phyloP scores from a whole-genome alignment of 2,113 vertebrate species.

The Phyllopteryx taeniolatus region DNA sequence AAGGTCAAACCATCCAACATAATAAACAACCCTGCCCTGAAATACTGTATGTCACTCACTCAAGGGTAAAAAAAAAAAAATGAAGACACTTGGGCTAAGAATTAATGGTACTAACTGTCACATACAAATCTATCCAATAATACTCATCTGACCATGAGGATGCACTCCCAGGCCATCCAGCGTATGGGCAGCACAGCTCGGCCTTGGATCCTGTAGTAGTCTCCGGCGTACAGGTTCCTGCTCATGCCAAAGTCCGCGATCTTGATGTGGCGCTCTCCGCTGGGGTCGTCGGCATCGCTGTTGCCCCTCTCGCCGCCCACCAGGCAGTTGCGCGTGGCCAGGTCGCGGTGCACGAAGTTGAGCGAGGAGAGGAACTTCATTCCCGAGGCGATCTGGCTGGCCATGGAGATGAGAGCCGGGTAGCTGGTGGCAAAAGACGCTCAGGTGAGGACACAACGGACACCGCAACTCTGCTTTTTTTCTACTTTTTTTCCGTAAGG shows the following conservation, averaged over 20 bases:
- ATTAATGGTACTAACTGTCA: too few relatives aligned
- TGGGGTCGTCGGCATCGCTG: constrained; percentile 54
- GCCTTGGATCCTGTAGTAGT: constrained; percentile 91
- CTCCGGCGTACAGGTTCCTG: constrained; percentile 85
- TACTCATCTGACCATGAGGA: constrained; percentile 82
- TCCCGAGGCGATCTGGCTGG: constrained; percentile 86
- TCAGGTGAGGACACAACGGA: not conserved
- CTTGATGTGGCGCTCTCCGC: constrained; percentile 85
- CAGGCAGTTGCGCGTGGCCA: constrained; percentile 89
- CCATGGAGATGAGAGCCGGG: constrained; percentile 83
- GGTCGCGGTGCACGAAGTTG: constrained; percentile 88
- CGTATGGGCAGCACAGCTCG: constrained; percentile 90
- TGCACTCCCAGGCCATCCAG: constrained; percentile 97
- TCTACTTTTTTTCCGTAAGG: not conserved
- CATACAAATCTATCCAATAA: not conserved
- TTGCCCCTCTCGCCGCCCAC: constrained; percentile 80
- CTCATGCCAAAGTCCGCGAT: constrained; percentile 95
- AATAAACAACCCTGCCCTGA: too few relatives aligned
- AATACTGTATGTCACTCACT: too few relatives aligned
- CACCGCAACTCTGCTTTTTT: not conserved
- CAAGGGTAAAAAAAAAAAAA: too few relatives aligned
- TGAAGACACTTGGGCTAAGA: too few relatives aligned
- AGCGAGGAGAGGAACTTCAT: constrained; percentile 90
- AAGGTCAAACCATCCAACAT: too few relatives aligned
- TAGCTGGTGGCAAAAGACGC: constrained; percentile 68